Percentiles rank a stretch among this genome's conserved stretches.
Evolutionary conservation across 2,113 vertebrate genomes (phyloP).

Genomic region (Abramis brama): DNA sequence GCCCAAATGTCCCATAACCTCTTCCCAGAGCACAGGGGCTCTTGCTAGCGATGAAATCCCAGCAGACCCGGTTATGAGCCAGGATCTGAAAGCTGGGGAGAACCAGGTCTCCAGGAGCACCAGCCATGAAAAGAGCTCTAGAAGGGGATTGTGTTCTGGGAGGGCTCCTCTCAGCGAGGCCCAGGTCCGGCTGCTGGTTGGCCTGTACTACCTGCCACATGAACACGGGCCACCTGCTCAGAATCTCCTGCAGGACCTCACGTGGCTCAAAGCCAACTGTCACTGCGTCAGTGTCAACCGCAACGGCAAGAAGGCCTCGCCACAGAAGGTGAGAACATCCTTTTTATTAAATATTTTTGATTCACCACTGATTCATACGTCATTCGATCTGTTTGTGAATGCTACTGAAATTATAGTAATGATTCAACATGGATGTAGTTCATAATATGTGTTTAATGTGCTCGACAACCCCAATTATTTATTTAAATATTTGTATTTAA

Average conservation of each 20-base stretch:
- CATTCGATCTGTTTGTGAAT: neutral
- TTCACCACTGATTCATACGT: neutral
- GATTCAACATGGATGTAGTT: neutral
- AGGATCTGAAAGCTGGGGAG: conserved; percentile 49
- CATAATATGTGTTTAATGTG: neutral
- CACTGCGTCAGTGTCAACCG: conserved; percentile 71
- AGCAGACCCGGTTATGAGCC: conserved; percentile 41
- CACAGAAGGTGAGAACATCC: conserved; percentile 69
- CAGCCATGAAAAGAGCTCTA: conserved; percentile 63
- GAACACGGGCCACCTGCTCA: conserved; percentile 76
- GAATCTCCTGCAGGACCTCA: conserved; percentile 80
- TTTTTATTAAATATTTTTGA: neutral
- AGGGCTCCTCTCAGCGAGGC: conserved; percentile 73
- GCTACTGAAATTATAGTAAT: neutral
- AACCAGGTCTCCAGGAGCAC: conserved; percentile 44
- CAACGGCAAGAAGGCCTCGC: conserved; percentile 73
- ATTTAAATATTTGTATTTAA: neutral
- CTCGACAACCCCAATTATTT: neutral
- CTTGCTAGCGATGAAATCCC: conserved; percentile 44
- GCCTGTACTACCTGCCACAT: conserved; percentile 85
- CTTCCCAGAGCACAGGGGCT: conserved; percentile 49
- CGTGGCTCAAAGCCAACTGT: conserved; percentile 80
- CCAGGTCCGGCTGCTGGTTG: conserved; percentile 81
- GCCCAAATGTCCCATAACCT: conserved; percentile 62
- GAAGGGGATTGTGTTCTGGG: conserved; percentile 59